Conservation (phyloP, 2,888 invertebrate genomes). For the Allygus modestus region DNA sequence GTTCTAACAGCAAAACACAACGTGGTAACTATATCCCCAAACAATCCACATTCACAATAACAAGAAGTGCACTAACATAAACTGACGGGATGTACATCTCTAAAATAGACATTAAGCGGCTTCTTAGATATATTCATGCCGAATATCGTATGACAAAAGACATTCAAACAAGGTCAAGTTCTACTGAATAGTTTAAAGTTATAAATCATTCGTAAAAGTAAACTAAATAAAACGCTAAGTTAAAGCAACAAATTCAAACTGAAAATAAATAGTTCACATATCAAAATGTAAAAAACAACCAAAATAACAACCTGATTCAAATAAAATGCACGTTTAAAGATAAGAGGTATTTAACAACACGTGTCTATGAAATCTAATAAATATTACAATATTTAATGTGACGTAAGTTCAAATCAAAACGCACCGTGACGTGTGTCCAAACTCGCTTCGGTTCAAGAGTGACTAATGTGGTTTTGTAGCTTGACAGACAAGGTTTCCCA, state of each 20-base stretch:
- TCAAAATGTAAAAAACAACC: constrained; percentile 19
- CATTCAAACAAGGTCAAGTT: neutral
- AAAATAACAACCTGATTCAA: neutral
- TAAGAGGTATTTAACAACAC: constrained; percentile 1
- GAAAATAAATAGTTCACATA: constrained; percentile 3
- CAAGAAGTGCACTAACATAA: neutral
- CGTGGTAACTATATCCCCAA: constrained; percentile 30
- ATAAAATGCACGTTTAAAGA: constrained; percentile 23
- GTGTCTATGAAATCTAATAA: neutral
- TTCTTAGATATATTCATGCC: neutral
- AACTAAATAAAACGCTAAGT: neutral
- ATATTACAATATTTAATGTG: neutral
- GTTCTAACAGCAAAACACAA: neutral
- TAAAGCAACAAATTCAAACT: neutral
- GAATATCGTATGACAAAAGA: neutral
- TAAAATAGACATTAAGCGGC: constrained; percentile 2
- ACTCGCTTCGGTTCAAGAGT: no score
- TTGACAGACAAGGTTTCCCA: no score
- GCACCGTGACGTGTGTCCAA: no score
- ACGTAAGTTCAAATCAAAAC: no score
- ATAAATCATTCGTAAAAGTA: neutral
- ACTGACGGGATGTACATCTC: neutral
- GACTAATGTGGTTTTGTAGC: no score
- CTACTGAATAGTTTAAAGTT: neutral
- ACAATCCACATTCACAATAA: neutral